phyloP scores from a whole-genome alignment of 2,888 invertebrate genomes.

The Magallana nippona region DNA sequence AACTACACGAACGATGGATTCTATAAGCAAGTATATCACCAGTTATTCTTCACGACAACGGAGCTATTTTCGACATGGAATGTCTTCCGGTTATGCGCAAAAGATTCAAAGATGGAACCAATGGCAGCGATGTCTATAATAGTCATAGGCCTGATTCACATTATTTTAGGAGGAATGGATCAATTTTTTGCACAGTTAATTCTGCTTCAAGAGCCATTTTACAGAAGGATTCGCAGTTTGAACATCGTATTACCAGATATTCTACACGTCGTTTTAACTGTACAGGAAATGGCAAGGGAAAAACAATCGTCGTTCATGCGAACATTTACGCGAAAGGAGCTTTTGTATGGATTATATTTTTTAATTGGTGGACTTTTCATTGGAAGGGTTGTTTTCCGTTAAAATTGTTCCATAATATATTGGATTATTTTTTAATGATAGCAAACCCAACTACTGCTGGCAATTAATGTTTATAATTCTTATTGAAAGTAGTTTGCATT shows the following conservation, averaged over 20 bases:
- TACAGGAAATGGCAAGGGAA: neutral
- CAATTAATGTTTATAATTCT: no score
- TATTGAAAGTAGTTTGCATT: no score
- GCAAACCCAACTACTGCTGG: no score
- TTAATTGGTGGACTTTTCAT: neutral
- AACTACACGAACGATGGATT: constrained; percentile 72
- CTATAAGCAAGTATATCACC: constrained; percentile 63
- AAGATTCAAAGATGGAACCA: constrained; percentile 49
- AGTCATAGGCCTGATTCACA: constrained; percentile 64
- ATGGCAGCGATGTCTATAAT: constrained; percentile 64
- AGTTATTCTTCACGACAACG: constrained; percentile 68
- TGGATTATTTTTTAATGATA: no score
- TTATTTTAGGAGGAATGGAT: constrained; percentile 66
- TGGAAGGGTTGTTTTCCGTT: neutral
- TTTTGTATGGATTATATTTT: neutral
- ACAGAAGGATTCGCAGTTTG: constrained; percentile 64
- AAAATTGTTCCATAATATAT: neutral
- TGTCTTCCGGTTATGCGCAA: constrained; percentile 63
- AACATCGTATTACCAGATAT: constrained; percentile 69
- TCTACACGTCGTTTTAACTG: constrained; percentile 77
- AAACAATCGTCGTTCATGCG: neutral
- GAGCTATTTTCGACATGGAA: constrained; percentile 63
- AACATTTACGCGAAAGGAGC: neutral
- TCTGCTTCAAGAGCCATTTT: constrained; percentile 53
- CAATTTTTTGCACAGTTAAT: constrained; percentile 69